Base-by-base conservation (phyloP, 2,113 vertebrate genomes). In the Pedetes capensis region DNA sequence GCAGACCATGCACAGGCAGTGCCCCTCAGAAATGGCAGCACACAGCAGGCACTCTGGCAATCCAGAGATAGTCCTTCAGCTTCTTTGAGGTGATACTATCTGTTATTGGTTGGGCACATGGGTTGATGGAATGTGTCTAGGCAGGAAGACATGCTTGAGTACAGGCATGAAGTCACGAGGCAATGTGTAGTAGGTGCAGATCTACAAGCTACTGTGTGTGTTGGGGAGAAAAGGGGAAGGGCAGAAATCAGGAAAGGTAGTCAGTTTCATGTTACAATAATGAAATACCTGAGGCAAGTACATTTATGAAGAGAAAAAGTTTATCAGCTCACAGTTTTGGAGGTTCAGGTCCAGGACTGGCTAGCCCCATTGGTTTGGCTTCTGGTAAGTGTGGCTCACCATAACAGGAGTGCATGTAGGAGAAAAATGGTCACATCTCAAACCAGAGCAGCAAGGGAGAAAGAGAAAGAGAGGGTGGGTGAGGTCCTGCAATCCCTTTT, bases 11-110 rank as follows among this genome's bases (percentile, higher is more conserved):
- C 0, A 39, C 14, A 61, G 44, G 27, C 1, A 1, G 17, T 42
- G 17, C 1, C 27, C 5, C 8, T 1, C 14, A 29, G 42, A 32
- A 9, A 2, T 42, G 27, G 2, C 34, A 53, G 39, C 6, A 20
- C 6, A 27, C 2, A 47, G 83, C 44, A 44, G 39, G 23, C 3
- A 17, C 2, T 1, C 53, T 14, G 14, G 68, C 32, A 6, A 20
- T 3, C 3, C 10, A 2, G 8, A 1, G 3, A 37, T 49, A 3
- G 47, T 4, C 13, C 69, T 55, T 34, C 8, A 59, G 66, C 23
- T 34, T 16, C 51, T 47, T n/a, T 3, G 1, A 57, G 78, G 13
- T 16, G 1, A 1, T 71, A 57, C 22, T 25, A 1, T 3, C 42
- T 20, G 4, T 11, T 22, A 12, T 27, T 29, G 20, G 20, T 44